These are phyloP conservation scores for Aurelia aurita DNA, from an alignment of 30 jellyfish, hydroid and myxozoan genomes.

Conservation along the genomic window DNA sequence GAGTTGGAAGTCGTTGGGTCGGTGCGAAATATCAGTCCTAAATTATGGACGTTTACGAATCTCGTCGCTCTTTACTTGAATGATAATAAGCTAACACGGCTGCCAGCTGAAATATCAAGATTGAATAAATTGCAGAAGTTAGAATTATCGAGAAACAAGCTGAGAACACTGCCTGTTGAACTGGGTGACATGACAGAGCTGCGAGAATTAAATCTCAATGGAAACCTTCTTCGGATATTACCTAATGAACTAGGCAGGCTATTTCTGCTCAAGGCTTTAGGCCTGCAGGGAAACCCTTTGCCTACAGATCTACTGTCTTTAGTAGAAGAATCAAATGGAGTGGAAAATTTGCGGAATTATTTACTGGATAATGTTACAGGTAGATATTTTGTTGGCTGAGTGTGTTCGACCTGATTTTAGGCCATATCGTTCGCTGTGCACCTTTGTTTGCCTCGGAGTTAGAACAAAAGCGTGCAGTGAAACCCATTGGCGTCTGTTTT, in stretches of 20 bases:
- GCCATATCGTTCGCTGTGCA: too few species aligned
- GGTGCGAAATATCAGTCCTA: constrained; percentile 91
- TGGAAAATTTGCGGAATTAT: constrained; percentile 68
- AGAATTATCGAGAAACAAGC: constrained; percentile 85
- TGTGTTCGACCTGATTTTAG: too few species aligned
- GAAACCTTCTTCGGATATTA: constrained; percentile 84
- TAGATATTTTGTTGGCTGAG: constrained; percentile 28
- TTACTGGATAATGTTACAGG: constrained; percentile 91
- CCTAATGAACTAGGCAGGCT: constrained; percentile 97
- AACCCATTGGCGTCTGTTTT: too few species aligned
- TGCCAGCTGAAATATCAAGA: constrained; percentile 89
- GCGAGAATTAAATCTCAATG: constrained; percentile 78
- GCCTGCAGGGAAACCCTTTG: constrained; percentile 95
- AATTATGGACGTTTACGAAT: constrained; percentile 90
- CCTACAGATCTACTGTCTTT: constrained; percentile 83
- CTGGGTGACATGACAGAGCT: constrained; percentile 96
- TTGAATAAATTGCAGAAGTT: constrained; percentile 75
- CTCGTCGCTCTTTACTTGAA: constrained; percentile 82
- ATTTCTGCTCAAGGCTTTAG: constrained; percentile 81
- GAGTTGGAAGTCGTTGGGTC: constrained; percentile 93
- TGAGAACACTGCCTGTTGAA: constrained; percentile 95
- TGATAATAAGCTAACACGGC: constrained; percentile 79
- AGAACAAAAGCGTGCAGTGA: too few species aligned
- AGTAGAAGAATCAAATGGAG: constrained; percentile 73
- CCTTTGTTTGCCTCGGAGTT: too few species aligned